phyloP scores from a whole-genome alignment of 2,888 invertebrate genomes.

The Anthophora plumipes region DNA sequence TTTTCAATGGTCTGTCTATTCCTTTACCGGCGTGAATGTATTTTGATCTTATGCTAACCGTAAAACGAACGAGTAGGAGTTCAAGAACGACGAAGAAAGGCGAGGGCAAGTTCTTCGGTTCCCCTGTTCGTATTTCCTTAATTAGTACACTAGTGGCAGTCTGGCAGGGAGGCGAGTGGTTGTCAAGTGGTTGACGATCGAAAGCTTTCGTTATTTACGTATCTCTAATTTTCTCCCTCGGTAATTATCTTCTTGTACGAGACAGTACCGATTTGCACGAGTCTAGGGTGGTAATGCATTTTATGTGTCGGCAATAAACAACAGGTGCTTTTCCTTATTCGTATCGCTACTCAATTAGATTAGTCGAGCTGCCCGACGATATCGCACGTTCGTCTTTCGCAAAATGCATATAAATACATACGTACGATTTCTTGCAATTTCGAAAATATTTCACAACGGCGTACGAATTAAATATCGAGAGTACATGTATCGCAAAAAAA shows the following conservation, averaged over 20 bases:
- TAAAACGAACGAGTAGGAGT: conserved; percentile 28
- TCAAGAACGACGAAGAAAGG: conserved; percentile 31
- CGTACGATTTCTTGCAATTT: background rate
- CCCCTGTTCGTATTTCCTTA: conserved; percentile 37
- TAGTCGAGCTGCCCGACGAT: conserved; percentile 75
- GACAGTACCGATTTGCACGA: conserved; percentile 14
- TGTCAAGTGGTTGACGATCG: conserved; percentile 61
- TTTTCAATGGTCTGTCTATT: conserved; percentile 26
- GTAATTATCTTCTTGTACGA: background rate
- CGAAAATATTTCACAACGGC: background rate
- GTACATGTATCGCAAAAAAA: background rate
- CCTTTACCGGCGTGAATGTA: conserved; percentile 23
- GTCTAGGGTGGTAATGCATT: background rate
- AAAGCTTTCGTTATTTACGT: conserved; percentile 1
- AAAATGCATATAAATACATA: conserved; percentile 27
- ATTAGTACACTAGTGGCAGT: conserved; percentile 74
- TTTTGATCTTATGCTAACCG: conserved; percentile 46
- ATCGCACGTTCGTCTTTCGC: conserved; percentile 66
- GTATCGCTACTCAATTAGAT: conserved; percentile 33
- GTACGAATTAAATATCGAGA: background rate
- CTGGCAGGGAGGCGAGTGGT: conserved; percentile 68
- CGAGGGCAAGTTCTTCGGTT: conserved; percentile 34
- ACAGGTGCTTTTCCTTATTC: background rate
- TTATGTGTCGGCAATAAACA: background rate
- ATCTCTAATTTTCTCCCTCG: background rate